phyloP scores from a whole-genome alignment of 2,113 vertebrate species.

The Trematomus loennbergii region DNA sequence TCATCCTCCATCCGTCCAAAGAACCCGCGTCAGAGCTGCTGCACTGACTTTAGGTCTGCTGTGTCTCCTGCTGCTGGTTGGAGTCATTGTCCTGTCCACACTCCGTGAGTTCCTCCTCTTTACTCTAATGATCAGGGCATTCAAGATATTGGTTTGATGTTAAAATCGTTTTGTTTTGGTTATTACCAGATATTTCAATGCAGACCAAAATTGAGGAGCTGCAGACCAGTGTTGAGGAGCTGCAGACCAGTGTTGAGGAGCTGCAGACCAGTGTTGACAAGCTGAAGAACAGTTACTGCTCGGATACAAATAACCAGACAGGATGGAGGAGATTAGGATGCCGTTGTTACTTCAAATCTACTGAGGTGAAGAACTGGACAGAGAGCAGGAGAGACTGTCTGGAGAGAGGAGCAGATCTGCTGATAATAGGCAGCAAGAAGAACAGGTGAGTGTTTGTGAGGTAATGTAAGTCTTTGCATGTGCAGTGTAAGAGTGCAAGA shows the following conservation, averaged over 20 bases:
- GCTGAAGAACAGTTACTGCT: neutral
- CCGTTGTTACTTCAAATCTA: slow-evolving; percentile 32
- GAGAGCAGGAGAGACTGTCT: slow-evolving; percentile 30
- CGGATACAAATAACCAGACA: rapidly evolving
- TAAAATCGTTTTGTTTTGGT: neutral
- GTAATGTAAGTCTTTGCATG: neutral
- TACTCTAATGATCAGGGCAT: neutral
- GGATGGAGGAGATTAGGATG: neutral
- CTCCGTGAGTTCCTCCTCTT: slow-evolving; percentile 20
- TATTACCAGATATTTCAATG: neutral
- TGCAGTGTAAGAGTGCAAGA: too few relatives aligned
- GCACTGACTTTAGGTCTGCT: neutral
- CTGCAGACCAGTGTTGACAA: neutral
- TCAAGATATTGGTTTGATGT: neutral
- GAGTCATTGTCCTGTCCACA: neutral
- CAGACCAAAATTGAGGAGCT: neutral
- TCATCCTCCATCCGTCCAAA: neutral
- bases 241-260: too few relatives aligned
- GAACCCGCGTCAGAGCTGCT: neutral
- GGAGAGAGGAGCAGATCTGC: slow-evolving; percentile 27
- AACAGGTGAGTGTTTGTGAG: slow-evolving; percentile 26
- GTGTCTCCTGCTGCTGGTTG: slow-evolving; percentile 16
- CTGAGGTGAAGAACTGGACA: neutral
- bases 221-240: neutral
- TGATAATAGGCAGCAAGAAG: neutral